Percentiles rank a stretch among this genome's conserved stretches.
Conservation (phyloP, 2,113 vertebrate genomes). For the Kobus ellipsiprymnus region DNA sequence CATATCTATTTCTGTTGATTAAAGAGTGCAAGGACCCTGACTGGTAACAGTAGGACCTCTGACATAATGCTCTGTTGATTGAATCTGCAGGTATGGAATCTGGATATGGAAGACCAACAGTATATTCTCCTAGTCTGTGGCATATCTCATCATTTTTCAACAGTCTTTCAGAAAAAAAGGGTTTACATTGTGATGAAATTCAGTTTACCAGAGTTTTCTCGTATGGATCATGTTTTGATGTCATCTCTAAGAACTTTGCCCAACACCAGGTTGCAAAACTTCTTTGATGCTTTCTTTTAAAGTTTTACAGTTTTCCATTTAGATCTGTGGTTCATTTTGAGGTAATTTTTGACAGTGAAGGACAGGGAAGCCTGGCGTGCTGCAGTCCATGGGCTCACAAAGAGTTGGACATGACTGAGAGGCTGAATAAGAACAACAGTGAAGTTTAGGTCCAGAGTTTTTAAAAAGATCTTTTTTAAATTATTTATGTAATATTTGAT, state of each 20-base stretch:
- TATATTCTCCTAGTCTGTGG: neutral
- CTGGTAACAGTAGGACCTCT: neutral
- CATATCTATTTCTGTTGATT: neutral
- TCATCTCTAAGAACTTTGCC: neutral
- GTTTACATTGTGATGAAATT: neutral
- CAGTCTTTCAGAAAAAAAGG: neutral
- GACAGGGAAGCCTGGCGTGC: neutral
- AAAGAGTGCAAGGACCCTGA: neutral
- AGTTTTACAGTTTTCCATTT: neutral
- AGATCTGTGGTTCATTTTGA: neutral
- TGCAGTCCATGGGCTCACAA: neutral
- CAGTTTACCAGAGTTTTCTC: neutral
- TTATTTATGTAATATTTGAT: neutral
- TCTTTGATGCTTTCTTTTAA: neutral
- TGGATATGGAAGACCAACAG: neutral
- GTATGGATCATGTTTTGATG: neutral
- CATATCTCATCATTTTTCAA: neutral
- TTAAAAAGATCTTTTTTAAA: fast-evolving
- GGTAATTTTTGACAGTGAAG: neutral
- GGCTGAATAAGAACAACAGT: neutral
- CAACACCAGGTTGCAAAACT: neutral
- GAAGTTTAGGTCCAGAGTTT: neutral
- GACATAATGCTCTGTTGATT: neutral
- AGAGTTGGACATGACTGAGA: neutral
- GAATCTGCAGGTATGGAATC: neutral